These are phyloP conservation scores for Conomelus anceps DNA, from an alignment of 2,888 invertebrate species.

Conservation along the genomic window DNA sequence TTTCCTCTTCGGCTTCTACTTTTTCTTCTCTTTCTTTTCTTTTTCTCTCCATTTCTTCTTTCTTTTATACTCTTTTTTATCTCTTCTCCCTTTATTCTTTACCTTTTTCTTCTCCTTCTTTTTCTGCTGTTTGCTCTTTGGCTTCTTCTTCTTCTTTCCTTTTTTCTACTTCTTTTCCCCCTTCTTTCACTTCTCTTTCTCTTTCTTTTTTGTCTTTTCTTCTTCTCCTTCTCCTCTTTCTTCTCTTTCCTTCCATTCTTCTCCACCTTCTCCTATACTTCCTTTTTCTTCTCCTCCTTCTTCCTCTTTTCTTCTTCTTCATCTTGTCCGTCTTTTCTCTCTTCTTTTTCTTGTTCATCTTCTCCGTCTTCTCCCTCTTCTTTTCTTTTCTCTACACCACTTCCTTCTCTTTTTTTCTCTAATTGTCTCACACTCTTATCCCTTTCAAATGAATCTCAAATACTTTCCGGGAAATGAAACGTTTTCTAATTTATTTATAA, in stretches of 20 bases:
- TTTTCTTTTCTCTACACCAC: not conserved
- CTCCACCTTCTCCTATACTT: not conserved
- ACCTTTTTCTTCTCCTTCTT: too few species aligned
- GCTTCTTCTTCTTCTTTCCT: too few species aligned
- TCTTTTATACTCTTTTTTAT: too few species aligned
- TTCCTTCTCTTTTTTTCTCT: not conserved
- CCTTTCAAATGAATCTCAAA: too few species aligned
- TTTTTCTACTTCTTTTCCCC: too few species aligned
- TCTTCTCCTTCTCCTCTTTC: not conserved
- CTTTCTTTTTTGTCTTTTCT: too few species aligned
- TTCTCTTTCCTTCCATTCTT: not conserved
- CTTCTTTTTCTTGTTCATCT: not conserved
- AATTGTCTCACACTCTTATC: not conserved
- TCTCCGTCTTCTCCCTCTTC: not conserved
- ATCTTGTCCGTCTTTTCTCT: not conserved
- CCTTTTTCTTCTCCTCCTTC: not conserved
- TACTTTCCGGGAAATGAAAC: too few species aligned
- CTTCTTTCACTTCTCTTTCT: not conserved
- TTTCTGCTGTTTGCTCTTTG: too few species aligned
- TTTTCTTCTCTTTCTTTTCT: not conserved
- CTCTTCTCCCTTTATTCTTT: too few species aligned
- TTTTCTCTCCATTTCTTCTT: not conserved
- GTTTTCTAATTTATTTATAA: too few species aligned
- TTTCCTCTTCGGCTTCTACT: too few species aligned
- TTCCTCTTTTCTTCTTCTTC: not conserved